Conservation (phyloP, 1,140 invertebrate genomes). For the Leucophenga varia region DNA sequence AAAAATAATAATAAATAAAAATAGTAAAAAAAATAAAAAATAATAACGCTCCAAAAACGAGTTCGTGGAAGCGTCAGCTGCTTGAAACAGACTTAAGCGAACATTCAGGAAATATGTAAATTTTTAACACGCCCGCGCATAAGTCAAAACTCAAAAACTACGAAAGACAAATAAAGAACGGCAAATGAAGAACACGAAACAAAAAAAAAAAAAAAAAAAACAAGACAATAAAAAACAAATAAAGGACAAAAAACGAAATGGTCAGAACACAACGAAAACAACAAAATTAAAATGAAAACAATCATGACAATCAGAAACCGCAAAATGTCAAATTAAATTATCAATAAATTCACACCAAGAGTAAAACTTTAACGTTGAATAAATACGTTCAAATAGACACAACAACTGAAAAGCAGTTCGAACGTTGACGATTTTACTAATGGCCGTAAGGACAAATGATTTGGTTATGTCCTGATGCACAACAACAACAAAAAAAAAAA, state of each 20-base stretch:
- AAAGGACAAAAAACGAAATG: conserved; percentile 14
- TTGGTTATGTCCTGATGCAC: too few species aligned
- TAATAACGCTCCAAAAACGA: too few species aligned
- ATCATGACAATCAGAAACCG: conserved; percentile 54
- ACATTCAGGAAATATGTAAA: too few species aligned
- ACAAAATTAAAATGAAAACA: conserved; percentile 54
- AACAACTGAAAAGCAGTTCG: too few species aligned
- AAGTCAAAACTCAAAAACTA: neutral
- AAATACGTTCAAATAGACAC: too few species aligned
- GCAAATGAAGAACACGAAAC: conserved; percentile 1
- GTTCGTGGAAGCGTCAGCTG: too few species aligned
- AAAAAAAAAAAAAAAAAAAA: conserved; percentile 11
- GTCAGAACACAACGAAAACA: conserved; percentile 6
- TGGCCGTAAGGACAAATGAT: too few species aligned
- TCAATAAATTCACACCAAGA: conserved; percentile 46
- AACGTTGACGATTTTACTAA: too few species aligned
- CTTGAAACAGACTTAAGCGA: too few species aligned
- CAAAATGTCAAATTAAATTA: conserved; percentile 55
- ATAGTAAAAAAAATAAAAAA: conserved; percentile 13
- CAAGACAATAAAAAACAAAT: conserved; percentile 19
- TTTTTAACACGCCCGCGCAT: neutral
- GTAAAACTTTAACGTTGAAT: too few species aligned
- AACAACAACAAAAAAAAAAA: too few species aligned
- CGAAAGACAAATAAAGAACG: neutral
- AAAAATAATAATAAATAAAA: too few species aligned